Base-by-base conservation (phyloP, 2,113 vertebrate species). In the Triplophysa tibetana region DNA sequence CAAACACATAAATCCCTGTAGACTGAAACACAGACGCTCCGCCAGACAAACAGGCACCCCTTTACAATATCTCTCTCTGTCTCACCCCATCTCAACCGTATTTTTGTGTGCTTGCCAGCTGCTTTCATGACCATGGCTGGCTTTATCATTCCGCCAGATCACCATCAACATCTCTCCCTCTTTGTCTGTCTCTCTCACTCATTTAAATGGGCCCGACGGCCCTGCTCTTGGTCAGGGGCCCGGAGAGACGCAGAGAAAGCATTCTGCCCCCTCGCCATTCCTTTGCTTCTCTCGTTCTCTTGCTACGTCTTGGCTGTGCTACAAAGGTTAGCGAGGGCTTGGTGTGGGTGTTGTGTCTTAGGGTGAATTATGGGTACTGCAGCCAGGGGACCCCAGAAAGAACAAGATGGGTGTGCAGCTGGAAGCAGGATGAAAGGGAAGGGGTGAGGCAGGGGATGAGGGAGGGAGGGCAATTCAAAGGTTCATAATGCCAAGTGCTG, bases 311-410 rank as follows among this genome's bases (percentile, higher is more conserved):
- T 91, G 90, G 90, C 91, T 63, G 82, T 82, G 83, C 86, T 89
- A 87, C 88, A 92, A 91, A 91, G 91, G 87, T 89, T 90, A 91
- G 87, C 80, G 84, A 89, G 88, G 88, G 89, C 89, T 89, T 89
- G 85, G 86, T 89, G 89, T 91, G 91, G 91, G 88, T 91, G 90
- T 91, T 90, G 89, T 89, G 87, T 91, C 86, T 88, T 77, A 38
- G 88, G 88, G 87, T 92, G 91, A 92, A 89, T 93, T 93, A 92
- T 92, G 91, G 92, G 90, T 89, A 90, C 87, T 90, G 82, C 85
- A 88, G 86, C 84, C 87, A 88, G 87, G 91, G 89, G 91, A 92
- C 90, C 89, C 92, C 84, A 90, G 87, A 92, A 91, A 90, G 87
- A 91, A 85, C 62, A 78, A 81, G 89, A 81, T 86, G 89, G 90